These are phyloP conservation scores for Echinometra lucunter DNA, from an alignment of 53 echinoderm and acorn worm genomes.

Conservation along the genomic window DNA sequence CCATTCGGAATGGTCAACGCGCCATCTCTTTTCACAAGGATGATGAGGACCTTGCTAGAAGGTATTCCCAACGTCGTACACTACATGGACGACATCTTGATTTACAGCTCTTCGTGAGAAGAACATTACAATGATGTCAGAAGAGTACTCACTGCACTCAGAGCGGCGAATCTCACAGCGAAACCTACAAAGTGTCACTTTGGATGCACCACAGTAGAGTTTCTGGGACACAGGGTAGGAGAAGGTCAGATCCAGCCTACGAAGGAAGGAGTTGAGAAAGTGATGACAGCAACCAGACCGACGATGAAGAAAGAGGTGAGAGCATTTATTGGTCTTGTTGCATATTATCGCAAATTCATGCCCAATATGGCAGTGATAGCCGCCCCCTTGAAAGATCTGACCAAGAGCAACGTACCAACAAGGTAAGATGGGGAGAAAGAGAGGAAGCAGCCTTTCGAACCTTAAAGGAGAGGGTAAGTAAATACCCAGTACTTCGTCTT, in stretches of 20 bases:
- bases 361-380: conserved; percentile 70
- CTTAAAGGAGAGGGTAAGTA: conserved; percentile 2
- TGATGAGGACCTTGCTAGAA: background rate
- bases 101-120: background rate
- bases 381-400: conserved; percentile 52
- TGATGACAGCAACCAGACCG: conserved; percentile 51
- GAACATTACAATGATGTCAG: background rate
- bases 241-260: background rate
- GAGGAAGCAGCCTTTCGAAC: conserved; percentile 54
- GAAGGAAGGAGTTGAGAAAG: conserved; percentile 21
- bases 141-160: background rate
- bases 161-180: background rate
- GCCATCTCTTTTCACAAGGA: background rate
- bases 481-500: conserved; percentile 36
- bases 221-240: background rate
- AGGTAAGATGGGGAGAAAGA: conserved; percentile 40
- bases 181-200: conserved; percentile 10
- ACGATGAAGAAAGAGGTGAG: conserved; percentile 69
- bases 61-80: background rate
- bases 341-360: conserved; percentile 70
- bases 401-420: background rate
- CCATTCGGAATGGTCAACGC: conserved; percentile 49
- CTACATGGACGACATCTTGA: background rate
- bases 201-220: background rate
- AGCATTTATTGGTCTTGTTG: conserved; percentile 65